A percentile compares a stretch with the other conserved stretches of the same genome.
Conservation (phyloP, 2,888 invertebrate genomes). For the Scaptomyza reducta region DNA sequence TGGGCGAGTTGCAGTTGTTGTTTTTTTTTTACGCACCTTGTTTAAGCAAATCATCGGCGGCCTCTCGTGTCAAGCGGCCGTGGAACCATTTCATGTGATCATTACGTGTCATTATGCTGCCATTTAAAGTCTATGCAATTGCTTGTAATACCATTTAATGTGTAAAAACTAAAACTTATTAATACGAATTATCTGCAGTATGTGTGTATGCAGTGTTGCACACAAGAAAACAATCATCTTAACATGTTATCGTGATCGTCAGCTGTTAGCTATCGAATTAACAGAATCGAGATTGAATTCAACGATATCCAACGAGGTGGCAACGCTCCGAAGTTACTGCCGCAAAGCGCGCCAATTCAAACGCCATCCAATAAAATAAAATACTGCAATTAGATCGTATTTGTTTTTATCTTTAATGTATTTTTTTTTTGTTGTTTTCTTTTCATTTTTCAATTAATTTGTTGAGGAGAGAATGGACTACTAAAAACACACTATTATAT, state of each 20-base stretch:
- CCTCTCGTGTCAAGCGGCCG: slow-evolving; percentile 90
- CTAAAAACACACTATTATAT: slow-evolving; percentile 66
- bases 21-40: slow-evolving; percentile 86
- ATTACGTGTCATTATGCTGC: slow-evolving; percentile 86
- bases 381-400: slow-evolving; percentile 35
- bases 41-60: slow-evolving; percentile 89
- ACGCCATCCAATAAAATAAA: slow-evolving; percentile 15
- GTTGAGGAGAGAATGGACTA: slow-evolving; percentile 53
- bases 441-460: slow-evolving; percentile 37
- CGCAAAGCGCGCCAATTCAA: background rate
- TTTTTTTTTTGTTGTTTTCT: slow-evolving; percentile 24
- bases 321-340: slow-evolving; percentile 4
- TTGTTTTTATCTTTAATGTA: slow-evolving; percentile 53
- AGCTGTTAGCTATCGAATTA: slow-evolving; percentile 19
- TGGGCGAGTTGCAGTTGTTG: slow-evolving; percentile 22
- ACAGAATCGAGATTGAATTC: background rate
- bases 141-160: slow-evolving; percentile 17
- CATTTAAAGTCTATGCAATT: slow-evolving; percentile 37
- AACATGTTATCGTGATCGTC: slow-evolving; percentile 21
- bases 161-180: slow-evolving; percentile 29
- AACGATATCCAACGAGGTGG: slow-evolving; percentile 5
- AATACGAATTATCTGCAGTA: slow-evolving; percentile 34
- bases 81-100: slow-evolving; percentile 93
- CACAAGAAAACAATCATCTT: slow-evolving; percentile 1
- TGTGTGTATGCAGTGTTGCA: slow-evolving; percentile 24